Conservation (phyloP, 2,888 invertebrate genomes). For the Volucella inanis region DNA sequence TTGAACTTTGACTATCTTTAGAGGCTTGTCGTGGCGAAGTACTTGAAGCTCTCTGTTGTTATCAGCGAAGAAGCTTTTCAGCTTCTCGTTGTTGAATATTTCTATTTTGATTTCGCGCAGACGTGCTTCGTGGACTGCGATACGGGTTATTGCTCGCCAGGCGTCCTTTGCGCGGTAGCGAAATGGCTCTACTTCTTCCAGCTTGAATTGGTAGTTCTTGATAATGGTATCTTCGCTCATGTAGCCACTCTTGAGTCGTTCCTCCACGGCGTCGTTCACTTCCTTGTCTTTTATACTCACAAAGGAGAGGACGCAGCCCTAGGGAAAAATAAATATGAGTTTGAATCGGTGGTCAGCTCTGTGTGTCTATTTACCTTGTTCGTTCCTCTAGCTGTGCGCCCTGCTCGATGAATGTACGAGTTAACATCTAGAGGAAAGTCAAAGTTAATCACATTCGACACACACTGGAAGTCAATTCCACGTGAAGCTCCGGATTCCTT, state of each 20-base stretch:
- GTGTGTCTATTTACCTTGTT: conserved; percentile 86
- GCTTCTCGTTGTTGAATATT: conserved; percentile 94
- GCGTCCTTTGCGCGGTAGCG: conserved; percentile 97
- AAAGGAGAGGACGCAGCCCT: conserved; percentile 89
- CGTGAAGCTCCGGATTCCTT: conserved; percentile 97
- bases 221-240: conserved; percentile 86
- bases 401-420: conserved; percentile 98
- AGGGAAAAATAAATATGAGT: neutral
- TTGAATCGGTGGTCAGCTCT: neutral
- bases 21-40: conserved; percentile 91
- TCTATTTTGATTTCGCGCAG: conserved; percentile 97
- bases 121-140: conserved; percentile 96
- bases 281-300: conserved; percentile 91
- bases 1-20: conserved; percentile 93
- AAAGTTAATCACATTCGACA: conserved; percentile 98
- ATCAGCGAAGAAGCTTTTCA: conserved; percentile 96
- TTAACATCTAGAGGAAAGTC: conserved; percentile 96
- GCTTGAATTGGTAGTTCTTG: conserved; percentile 94
- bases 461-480: conserved; percentile 99
- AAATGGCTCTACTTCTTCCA: conserved; percentile 98
- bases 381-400: conserved; percentile 93
- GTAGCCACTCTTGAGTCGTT: conserved; percentile 87
- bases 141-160: conserved; percentile 95
- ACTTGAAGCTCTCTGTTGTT: conserved; percentile 94
- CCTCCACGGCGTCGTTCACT: conserved; percentile 90